These are phyloP conservation scores for Phylloscopus collybita DNA, from an alignment of 2,797 vertebrate genomes.

Conservation along the genomic window DNA sequence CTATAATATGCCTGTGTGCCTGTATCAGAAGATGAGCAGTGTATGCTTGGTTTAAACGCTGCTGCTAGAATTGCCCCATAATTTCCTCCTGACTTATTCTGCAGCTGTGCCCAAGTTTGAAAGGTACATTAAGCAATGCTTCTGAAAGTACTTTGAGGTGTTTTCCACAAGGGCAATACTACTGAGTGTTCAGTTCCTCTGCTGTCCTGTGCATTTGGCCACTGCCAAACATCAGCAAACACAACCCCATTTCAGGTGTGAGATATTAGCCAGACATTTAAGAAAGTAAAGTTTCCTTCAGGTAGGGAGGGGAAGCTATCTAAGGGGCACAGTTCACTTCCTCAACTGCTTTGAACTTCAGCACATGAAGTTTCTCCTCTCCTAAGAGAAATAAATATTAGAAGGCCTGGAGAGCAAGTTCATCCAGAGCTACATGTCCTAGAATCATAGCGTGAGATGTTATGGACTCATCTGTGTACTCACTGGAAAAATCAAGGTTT, in stretches of 20 bases:
- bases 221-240: neutral
- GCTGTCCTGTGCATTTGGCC: neutral
- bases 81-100: neutral
- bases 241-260: neutral
- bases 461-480: neutral
- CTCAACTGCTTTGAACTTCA: neutral
- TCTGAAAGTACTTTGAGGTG: neutral
- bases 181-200: neutral
- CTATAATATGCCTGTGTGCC: neutral
- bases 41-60: neutral
- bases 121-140: neutral
- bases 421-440: neutral
- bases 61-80: neutral
- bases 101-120: neutral
- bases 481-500: neutral
- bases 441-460: neutral
- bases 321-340: neutral
- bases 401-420: neutral
- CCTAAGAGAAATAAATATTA: neutral
- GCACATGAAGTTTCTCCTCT: neutral
- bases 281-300: neutral
- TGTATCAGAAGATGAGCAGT: neutral
- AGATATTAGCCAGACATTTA: neutral
- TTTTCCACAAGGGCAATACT: neutral
- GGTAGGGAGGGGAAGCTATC: neutral